phyloP scores from a whole-genome alignment of 2,797 vertebrate genomes.

The Paguma larvata region DNA sequence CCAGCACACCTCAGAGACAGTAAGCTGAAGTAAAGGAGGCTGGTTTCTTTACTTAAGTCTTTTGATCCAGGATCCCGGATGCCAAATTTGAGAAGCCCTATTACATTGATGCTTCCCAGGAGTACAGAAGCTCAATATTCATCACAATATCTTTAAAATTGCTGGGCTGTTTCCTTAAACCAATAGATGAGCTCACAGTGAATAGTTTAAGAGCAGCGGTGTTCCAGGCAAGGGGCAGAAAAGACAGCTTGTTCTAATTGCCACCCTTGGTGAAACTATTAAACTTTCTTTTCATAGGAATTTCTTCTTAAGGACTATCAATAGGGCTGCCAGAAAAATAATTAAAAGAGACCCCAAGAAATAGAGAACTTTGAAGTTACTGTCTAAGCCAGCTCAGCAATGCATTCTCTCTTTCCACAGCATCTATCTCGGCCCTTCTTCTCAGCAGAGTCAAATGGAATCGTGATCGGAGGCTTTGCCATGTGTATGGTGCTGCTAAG shows the following conservation, averaged over 20 bases:
- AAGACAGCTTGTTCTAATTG: neutral
- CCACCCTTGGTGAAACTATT: neutral
- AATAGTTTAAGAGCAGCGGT: neutral
- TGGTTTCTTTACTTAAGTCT: neutral
- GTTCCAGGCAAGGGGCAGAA: neutral
- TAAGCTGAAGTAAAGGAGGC: neutral
- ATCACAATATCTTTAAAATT: neutral
- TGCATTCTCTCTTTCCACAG: neutral
- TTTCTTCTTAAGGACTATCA: conserved; percentile 6
- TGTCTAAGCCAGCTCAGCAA: neutral
- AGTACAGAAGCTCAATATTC: neutral
- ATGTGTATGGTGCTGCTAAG: neutral
- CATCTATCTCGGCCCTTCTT: neutral
- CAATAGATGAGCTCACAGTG: neutral
- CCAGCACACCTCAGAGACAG: neutral
- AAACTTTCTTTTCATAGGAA: neutral
- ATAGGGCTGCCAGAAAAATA: conserved; percentile 5
- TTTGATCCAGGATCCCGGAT: neutral
- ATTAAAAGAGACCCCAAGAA: conserved; percentile 39
- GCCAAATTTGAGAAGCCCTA: conserved; percentile 9
- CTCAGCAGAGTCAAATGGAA: neutral
- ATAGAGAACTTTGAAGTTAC: neutral
- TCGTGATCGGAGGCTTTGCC: neutral
- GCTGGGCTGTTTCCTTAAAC: neutral
- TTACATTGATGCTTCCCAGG: neutral